Base-by-base conservation (phyloP, 2,888 invertebrate genomes). In the Prosopocoilus inquinatus region DNA sequence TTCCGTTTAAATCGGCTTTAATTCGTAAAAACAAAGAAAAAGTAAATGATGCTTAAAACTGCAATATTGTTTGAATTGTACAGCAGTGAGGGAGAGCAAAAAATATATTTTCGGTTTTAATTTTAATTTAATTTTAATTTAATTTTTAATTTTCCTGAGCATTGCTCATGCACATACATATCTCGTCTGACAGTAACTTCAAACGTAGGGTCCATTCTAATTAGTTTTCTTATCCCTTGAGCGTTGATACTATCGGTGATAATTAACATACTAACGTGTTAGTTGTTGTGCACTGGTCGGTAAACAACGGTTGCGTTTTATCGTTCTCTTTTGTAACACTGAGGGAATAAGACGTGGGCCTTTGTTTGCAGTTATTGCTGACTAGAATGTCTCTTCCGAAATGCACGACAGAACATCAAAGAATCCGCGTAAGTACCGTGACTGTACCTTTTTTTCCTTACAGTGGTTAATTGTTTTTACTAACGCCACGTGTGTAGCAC, bases 351-450 rank as follows among this genome's bases (percentile, higher is more conserved):
- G 61, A 61, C 62, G 60, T 66, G 68, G 68, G 64, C 67, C 65
- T 69, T 66, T 79, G 75, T 79, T 91, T 91, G 80, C 91, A 92
- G 92, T 89, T 85, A 79, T 88, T 91, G 88, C 88, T 92, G 86
- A 89, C 91, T 84, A 87, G 88, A 84, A 88, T 89, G 87, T 88
- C 89, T 82, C 86, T 88, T 83, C 86, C 89, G 82, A 87, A 87
- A 84, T 86, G 85, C 84, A 86, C 86, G 84, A 88, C 87, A 84
- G 86, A 89, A 80, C 90, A 90, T 83, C 90, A 89, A 86, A 89
- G 88, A 81, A 89, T 91, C 83, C 87, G 91, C 89, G 93, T 93
- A 92, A 93, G 92, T 88, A 67, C 61, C 61, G 62, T 63, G 65
- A 64, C 64, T 64, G 61, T 62, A 53, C 33, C 12, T 28, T 46